Evolutionary conservation across 2,888 invertebrate genomes (phyloP).

Genomic region (Corbicula japonica): DNA sequence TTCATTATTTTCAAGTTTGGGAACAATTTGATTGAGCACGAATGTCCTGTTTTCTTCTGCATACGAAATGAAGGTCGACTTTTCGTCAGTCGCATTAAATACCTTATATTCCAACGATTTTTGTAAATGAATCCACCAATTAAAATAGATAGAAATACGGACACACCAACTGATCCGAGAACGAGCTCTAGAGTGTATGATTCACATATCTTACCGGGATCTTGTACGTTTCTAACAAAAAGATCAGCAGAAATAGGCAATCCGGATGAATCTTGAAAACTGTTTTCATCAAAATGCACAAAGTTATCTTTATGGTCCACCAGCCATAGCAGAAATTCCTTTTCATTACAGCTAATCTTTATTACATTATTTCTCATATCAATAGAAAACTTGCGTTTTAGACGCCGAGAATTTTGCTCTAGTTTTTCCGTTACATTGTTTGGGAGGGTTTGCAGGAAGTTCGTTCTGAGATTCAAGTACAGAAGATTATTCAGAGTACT

Average conservation of each 20-base stretch:
- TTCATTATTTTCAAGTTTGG: constrained; percentile 30
- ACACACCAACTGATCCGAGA: background rate
- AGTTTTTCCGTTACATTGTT: background rate
- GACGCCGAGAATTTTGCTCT: constrained; percentile 14
- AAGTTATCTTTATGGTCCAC: constrained; percentile 23
- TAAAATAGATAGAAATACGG: constrained; percentile 27
- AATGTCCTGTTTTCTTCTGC: constrained; percentile 34
- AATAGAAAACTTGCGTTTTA: constrained; percentile 13
- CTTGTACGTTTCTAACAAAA: background rate
- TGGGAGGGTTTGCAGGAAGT: background rate
- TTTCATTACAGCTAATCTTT: constrained; percentile 17
- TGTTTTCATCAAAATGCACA: constrained; percentile 18
- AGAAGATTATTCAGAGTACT: no score
- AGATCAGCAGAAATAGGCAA: background rate
- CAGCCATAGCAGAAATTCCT: constrained; percentile 42
- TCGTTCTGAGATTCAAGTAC: constrained; percentile 8
- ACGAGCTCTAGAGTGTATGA: constrained; percentile 12
- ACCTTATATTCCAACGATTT: constrained; percentile 62
- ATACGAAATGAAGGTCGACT: constrained; percentile 41
- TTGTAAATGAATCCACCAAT: constrained; percentile 45
- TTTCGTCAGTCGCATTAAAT: constrained; percentile 45
- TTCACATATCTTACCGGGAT: constrained; percentile 11
- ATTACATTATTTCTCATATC: constrained; percentile 43
- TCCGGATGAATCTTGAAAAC: constrained; percentile 2
- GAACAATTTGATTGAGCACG: constrained; percentile 20